These are phyloP conservation scores for Nanger granti DNA, from an alignment of 2,113 vertebrate genomes.

Conservation along the genomic window DNA sequence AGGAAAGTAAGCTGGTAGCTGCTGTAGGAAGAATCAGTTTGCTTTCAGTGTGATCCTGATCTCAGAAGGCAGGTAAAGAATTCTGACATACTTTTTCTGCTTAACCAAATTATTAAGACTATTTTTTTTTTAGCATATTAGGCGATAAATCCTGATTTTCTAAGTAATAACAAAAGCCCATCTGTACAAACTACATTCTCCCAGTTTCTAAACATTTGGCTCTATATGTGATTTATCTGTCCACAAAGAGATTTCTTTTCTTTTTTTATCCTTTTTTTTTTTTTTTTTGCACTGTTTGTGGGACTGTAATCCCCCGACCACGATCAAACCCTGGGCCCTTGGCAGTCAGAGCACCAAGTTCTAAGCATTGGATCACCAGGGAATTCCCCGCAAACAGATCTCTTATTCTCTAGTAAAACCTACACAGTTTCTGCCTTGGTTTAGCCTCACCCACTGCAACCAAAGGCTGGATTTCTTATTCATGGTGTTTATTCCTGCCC, in stretches of 20 bases:
- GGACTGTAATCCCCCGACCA: neutral
- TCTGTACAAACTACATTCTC: neutral
- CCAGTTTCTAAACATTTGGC: neutral
- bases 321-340: neutral
- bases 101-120: neutral
- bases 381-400: neutral
- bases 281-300: neutral
- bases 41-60: neutral
- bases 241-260: neutral
- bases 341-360: neutral
- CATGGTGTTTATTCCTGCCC: neutral
- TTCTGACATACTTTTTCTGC: neutral
- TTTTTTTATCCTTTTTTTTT: neutral
- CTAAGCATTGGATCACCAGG: neutral
- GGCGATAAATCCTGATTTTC: neutral
- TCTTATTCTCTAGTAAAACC: neutral
- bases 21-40: neutral
- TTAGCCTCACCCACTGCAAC: neutral
- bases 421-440: neutral
- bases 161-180: neutral
- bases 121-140: neutral
- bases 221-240: neutral
- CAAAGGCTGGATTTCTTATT: conserved; percentile 2
- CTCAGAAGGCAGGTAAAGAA: neutral
- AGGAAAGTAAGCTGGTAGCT: neutral